phyloP scores from a whole-genome alignment of 2,113 vertebrate species.

The Pan troglodytes region DNA sequence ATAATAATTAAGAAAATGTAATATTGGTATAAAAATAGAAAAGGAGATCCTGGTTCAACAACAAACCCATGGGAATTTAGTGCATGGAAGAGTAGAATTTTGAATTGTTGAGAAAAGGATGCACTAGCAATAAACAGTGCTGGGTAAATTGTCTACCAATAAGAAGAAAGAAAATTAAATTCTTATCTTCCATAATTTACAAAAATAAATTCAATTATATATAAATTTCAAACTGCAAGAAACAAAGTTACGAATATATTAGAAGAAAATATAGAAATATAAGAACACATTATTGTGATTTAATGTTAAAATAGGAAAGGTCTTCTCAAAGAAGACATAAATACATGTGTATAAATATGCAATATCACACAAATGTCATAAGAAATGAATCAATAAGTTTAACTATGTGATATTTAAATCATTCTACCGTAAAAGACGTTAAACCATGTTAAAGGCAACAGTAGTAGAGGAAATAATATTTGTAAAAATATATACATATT shows the following conservation, averaged over 20 bases:
- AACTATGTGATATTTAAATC: not conserved
- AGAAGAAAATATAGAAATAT: not conserved
- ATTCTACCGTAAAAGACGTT: not conserved
- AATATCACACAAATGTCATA: not conserved
- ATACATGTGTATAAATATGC: not conserved
- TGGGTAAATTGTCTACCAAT: not conserved
- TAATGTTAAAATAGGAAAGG: not conserved
- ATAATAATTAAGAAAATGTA: not conserved
- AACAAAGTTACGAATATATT: not conserved
- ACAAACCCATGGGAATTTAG: not conserved
- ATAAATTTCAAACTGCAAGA: not conserved
- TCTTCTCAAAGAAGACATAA: not conserved
- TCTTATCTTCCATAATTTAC: not conserved
- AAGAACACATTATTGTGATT: not conserved
- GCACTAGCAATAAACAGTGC: fast-evolving
- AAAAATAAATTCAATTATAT: not conserved
- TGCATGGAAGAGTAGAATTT: not conserved
- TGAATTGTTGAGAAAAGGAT: not conserved
- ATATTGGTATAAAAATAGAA: not conserved
- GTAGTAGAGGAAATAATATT: not conserved
- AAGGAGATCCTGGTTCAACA: not conserved
- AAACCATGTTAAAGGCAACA: not conserved
- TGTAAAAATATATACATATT: not conserved
- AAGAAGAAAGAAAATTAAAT: not conserved
- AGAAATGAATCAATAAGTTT: not conserved